Base-by-base conservation (phyloP, 2,113 vertebrate genomes). In the Cathartes aura region DNA sequence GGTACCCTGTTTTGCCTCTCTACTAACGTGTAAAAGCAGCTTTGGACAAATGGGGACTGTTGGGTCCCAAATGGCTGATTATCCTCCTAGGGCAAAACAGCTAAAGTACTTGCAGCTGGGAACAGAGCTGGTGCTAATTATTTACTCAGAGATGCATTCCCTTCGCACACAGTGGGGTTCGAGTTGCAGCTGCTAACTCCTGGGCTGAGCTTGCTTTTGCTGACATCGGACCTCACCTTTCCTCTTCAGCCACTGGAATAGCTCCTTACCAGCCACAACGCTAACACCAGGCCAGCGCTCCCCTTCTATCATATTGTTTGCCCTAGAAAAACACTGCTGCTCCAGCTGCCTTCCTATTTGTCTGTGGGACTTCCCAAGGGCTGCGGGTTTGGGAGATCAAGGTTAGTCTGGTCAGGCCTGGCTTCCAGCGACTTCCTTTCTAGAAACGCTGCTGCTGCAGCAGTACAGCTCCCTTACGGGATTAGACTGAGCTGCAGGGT, bases 261-360 rank as follows among this genome's bases (percentile, higher is more conserved):
- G 40, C 67, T 90, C n/a, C 24, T 66, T 24, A 16, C 22, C 27
- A 26, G 62, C 45, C 43, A 3, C 55, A 14, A 3, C 0, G 6
- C 29, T 42, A 62, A 36, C 5, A 15, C 24, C 26, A 45, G 59
- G n/a, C 50, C 15, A 38, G 62, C 0, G 3, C 29, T 96, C 67
- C 45, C 63, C 45, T 91, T 22, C 85, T 70, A 8, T 59, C 82
- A 45, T 68, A 32, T 82, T 94, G 82, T 93, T 96, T 94, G 76
- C 53, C 48, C n/a, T 80, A 76, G 66, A 93, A 91, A 82, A 93
- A 56, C 1, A 23, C 59, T 73, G 71, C 74, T 63, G 45, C 89
- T 89, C 45, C 76, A 81, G 64, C 89, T 83, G 81, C 78, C 64
- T 97, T 97, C 90, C 70, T 82, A 50, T 87, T 97, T 89, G 73